Evolutionary conservation across 35 echinoderm and acorn worm genomes (phyloP), one percentile per base, ranked within the genome.

Genomic region (Ptychodera flava): DNA sequence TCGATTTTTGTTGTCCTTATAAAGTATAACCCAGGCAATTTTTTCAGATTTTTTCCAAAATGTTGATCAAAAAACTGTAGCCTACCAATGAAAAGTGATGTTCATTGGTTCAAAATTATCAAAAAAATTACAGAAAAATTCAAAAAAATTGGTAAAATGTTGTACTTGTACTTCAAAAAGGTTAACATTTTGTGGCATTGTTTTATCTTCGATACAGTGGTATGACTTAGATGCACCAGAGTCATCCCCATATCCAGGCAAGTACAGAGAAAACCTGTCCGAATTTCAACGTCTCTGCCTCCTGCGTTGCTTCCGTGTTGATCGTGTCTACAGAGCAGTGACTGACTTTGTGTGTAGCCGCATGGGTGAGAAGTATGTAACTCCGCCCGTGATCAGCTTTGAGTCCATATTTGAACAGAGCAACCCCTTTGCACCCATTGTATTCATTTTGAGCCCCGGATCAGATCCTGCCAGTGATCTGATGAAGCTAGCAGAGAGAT

Each of bases 301-400:
- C 0, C 87, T 97, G 33, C 92, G 95, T 35, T 97, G 95, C 35
- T 97, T 97, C 89, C 89, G 95, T 29, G 92, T 97, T 30, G 95
- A 97, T 80, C 89, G 95, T 30, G 89, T 91, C 35, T 97, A 97
- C 90, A 89, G 95, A 37, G 95, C 95, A 35, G 88, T 97, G 29
- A 97, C 95, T 0, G 95, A 97, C 85, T 97, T 91, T 52, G 95
- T 97, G 80, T 91, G 89, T 0, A 86, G 87, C 1, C 79, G 95
- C 28, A 97, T 97, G 95, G 95, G 95, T 12, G 95, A 97, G 92
- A 97, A 97, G 81, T 97, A 97, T 36, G 95, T 97, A 12, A 97
- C 95, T 16, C 95, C 95, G 27, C 95, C 95, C 29, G 95, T 97
- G 22, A 97, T 97, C 87, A 97, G 95, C 86, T 97, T 93, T 85